These are phyloP conservation scores for Leguminivora glycinivorella DNA, from an alignment of 1,140 invertebrate genomes.

Conservation along the genomic window DNA sequence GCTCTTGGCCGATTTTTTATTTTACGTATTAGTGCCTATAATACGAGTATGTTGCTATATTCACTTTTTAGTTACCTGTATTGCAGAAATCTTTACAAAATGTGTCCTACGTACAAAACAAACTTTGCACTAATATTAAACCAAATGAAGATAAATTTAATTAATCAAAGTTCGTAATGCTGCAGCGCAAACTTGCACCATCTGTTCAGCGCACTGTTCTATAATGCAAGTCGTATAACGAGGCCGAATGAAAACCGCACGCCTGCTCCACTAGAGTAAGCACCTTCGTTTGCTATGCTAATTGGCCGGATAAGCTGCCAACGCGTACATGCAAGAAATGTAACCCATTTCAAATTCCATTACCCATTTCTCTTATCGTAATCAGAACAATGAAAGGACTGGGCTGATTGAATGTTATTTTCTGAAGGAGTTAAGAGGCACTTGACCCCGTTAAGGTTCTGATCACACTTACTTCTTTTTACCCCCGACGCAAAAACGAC, in stretches of 20 bases:
- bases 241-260: constrained; percentile 42
- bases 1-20: too few species aligned
- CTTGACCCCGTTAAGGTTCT: constrained; percentile 12
- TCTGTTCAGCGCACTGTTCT: constrained; percentile 33
- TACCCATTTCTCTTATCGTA: background rate
- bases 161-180: constrained; percentile 24
- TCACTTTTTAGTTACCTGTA: too few species aligned
- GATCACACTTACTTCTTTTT: background rate
- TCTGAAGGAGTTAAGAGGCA: constrained; percentile 1
- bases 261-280: constrained; percentile 35
- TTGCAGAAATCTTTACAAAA: too few species aligned
- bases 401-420: background rate
- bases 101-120: too few species aligned
- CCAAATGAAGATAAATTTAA: constrained; percentile 2
- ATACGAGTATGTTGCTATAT: too few species aligned
- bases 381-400: background rate
- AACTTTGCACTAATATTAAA: too few species aligned
- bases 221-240: constrained; percentile 44
- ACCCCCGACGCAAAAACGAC: too few species aligned
- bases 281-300: constrained; percentile 51
- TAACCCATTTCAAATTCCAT: constrained; percentile 6
- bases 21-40: too few species aligned
- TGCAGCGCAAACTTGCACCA: constrained; percentile 33
- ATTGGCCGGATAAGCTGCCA: constrained; percentile 48
- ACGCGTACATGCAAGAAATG: constrained; percentile 33